These are phyloP conservation scores for Carettochelys insculpta DNA, from an alignment of 2,113 vertebrate species.

Conservation along the genomic window DNA sequence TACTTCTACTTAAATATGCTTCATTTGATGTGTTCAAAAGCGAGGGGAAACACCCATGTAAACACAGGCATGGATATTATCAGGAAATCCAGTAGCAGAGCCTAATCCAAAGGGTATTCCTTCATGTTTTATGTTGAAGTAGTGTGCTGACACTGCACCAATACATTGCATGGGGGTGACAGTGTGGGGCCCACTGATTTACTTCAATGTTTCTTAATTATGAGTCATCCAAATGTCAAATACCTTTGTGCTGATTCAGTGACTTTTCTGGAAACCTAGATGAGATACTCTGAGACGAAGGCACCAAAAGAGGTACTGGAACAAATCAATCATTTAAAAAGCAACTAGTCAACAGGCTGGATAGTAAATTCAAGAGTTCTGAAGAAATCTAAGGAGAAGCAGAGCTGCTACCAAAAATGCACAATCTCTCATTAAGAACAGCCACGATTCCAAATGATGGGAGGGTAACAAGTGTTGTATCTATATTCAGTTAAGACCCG, in stretches of 20 bases:
- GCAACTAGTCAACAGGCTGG: background rate
- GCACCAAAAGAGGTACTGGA: background rate
- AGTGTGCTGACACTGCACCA: background rate
- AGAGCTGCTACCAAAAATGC: background rate
- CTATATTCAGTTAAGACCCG: background rate
- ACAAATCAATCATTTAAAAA: background rate
- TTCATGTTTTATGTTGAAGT: background rate
- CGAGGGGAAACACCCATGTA: background rate
- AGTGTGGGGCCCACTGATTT: background rate
- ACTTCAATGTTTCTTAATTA: background rate
- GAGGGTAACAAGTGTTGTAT: background rate
- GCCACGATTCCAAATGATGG: background rate
- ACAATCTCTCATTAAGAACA: background rate
- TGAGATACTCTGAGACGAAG: background rate
- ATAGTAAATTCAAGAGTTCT: background rate
- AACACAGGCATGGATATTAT: background rate
- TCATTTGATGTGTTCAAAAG: conserved; percentile 8
- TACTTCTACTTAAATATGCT: background rate
- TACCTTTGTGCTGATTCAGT: background rate
- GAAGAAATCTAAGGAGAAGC: background rate
- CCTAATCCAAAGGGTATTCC: background rate
- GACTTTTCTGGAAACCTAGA: background rate
- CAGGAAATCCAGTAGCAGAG: background rate
- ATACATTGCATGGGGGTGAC: background rate
- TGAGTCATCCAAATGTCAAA: background rate